Base-by-base conservation (phyloP, 2,113 vertebrate species). In the Seriola rivoliana region DNA sequence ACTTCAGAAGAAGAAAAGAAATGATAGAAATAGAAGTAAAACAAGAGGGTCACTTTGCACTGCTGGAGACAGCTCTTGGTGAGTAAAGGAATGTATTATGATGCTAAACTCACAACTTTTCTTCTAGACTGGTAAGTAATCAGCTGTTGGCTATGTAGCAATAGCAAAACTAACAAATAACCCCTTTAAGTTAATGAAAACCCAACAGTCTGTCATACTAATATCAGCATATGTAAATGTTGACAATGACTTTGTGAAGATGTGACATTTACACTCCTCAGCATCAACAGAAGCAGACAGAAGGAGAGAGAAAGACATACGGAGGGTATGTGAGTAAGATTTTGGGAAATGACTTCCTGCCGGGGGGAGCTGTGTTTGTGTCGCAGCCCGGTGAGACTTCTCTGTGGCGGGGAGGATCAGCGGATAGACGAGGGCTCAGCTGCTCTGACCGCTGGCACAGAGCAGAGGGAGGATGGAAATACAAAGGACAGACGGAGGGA, bases 401-500 rank as follows among this genome's bases (percentile, higher is more conserved):
- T 62, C 67, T 4, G 71, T 19, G 57, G 67, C 13, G 25, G 46
- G 4, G 19, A 74, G 77, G 77, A 84, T 84, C 59, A 80, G 60
- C 2, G 0, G 46, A 78, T 50, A 67, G 87, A 75, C 40, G 14
- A 70, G 72, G 68, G 66, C 78, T 89, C 81, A 84, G 81, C 84
- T 75, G 78, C 70, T 86, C 69, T 69, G 60, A 86, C 78, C 52
- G 59, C 84, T 67, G 64, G 80, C 77, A 70, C 44, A 40, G 72
- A 76, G 50, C 0, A 0, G 29, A 16, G 40, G 72, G 58, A 64
- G 73, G 66, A 17, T 1, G 16, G 44, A 59, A 55, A 85, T 5
- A 69, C 57, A 38, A 70, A 77, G 72, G 52, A 80, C 80, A 86
- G 83, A 83, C 83, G 72, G 80, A 80, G 65, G 59, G 76, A 88